Base-by-base conservation (phyloP, 1,140 invertebrate species). In the Drosophila triauraria region DNA sequence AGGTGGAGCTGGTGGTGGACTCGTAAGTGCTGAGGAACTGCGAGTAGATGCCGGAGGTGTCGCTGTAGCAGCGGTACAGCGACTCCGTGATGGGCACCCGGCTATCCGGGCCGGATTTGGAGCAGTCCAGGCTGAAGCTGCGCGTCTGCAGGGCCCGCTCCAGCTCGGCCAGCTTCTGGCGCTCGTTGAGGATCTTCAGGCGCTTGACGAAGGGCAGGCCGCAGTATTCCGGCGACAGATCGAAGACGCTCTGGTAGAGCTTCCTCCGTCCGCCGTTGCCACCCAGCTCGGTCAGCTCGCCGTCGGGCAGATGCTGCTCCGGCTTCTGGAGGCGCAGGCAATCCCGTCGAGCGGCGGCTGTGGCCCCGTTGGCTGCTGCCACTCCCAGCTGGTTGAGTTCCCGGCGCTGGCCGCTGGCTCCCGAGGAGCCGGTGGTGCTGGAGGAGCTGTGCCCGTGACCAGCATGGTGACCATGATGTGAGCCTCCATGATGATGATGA, bases 161-260 rank as follows among this genome's bases (percentile, higher is more conserved):
- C 30, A 97, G 92, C 88, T 97, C 96, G 17, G 96, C 96, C 40
- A 97, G 92, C 93, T 97, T 97, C 91, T 98, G 97, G 15, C 97
- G 94, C 93, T 98, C 97, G 91, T 98, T 97, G 15, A 98, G 93
- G 60, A 98, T 97, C 93, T 97, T 97, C 43, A 98, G 92, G 76
- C 97, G 97, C 93, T 97, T 97, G 2, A 98, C 97, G 84, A 97
- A 98, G 0, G 97, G 97, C 51, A 98, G 90, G n/a, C 96, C 96
- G 32, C 96, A 96, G 77, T 97, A 97, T 88, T 98, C 97, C 0
- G 97, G 97, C n/a, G 96, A 97, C 13, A 98, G 92, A 91, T 98
- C 97, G 82, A 97, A 97, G 5, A 97, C 96, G 10, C 97, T 97
- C 54, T 92, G 81, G 62, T 92, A 92, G 30, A 86, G 65, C 58